Base-by-base conservation (phyloP, 2,888 invertebrate genomes). In the Drosophila mayaguana region DNA sequence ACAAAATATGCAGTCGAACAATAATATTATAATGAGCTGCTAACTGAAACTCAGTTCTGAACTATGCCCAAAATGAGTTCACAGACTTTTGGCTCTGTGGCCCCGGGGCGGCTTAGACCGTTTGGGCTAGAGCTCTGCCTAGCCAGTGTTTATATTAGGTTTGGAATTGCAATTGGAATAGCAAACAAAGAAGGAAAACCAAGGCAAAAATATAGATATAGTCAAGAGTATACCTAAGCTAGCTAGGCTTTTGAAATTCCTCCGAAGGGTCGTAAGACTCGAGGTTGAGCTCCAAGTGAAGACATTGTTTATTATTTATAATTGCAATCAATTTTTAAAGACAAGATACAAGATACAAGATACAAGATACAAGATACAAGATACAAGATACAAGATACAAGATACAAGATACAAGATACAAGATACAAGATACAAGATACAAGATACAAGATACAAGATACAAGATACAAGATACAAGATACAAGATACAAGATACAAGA, bases 41-140 rank as follows among this genome's bases (percentile, higher is more conserved):
- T 8, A 20, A 34, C 16, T 20, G 20, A 50, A 18, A 32, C 51
- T 34, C 51, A 9, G 12, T 16, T 20, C 20, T 20, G 8, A 48
- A 48, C 11, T 6, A 18, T 12, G 48, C 32, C 48, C 18, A 32
- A 32, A 50, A 18, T 6, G 12, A 50, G n/a, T 6, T 28, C 46
- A 48, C 25, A 14, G 11, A 48, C 28, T 28, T 32, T 48, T 28
- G 11, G 22, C n/a, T n/a, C 22, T 12, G 2, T 57, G 6, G 57
- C 45, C 45, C 45, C 45, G 8, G n/a, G 45, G 45, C 57, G n/a
- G n/a, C 34, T 56, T 50, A 18, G 6, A 18, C 28, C 11, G 28
- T 28, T 16, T 14, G 12, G 28, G 8, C 28, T 8, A 18, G 4
- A 20, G 42, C 18, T 5, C 32, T 11, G 32, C 32, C 20, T 16